Evolutionary conservation across 2,113 vertebrate species (phyloP), one percentile per base, ranked within the genome.

Genomic region (Gobiocypris rarus): DNA sequence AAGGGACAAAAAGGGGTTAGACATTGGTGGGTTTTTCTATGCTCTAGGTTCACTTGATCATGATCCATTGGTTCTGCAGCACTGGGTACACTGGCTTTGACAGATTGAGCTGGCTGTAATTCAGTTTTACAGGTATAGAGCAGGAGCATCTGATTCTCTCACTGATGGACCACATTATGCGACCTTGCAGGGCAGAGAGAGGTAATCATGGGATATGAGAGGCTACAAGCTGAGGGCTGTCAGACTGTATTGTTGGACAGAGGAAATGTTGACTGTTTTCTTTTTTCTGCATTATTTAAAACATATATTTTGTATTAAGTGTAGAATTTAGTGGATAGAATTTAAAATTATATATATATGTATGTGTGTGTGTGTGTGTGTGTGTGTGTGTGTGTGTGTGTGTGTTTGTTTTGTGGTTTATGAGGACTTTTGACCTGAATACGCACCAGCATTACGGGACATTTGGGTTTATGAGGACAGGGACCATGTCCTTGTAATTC

Each of bases 81-180:
- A 5, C 9, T 4, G 54, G 83, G 75, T 70, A 50, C 31, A 65
- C 52, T 74, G 17, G 13, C 38, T 59, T 11, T 79, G 71, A 52
- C 45, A 50, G 59, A 38, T 28, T 67, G 59, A 54, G 61, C 43
- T 26, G 15, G 73, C 41, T 70, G 83, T 84, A 77, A 76, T 78
- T 84, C 83, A 71, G 83, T 58, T 79, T 43, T 22, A 79, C n/a
- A 71, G 83, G 70, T 71, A 76, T 70, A 41, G 38, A 48, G 63
- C 63, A 41, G 71, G 17, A 63, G 28, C 4, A 31, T 56, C 73
- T 52, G 82, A 83, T 75, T 76, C 61, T 52, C 17, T 74, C 34
- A 1, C 38, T 48, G 58, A 80, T 80, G 77, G 77, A 65, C 41
- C 56, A 19, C 58, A 2, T 28, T 74, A 24, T 61, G 13, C 1